Conservation (phyloP, 2,113 vertebrate species). For the Equus przewalskii region DNA sequence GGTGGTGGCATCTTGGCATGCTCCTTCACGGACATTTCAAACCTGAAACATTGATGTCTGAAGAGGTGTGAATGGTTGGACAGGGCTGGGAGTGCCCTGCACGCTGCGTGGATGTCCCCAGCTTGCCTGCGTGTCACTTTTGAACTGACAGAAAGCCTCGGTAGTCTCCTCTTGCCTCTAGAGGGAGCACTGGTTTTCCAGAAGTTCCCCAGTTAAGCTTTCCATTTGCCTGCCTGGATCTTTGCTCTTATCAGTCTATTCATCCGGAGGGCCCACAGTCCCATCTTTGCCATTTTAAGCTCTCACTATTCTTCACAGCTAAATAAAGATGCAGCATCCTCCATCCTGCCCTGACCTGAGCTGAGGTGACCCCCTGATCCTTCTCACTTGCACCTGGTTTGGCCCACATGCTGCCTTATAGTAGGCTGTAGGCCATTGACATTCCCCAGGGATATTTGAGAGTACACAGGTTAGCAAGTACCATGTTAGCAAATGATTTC, state of each 20-base stretch:
- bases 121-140: not conserved
- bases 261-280: not conserved
- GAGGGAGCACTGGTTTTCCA: not conserved
- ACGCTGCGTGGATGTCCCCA: not conserved
- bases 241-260: not conserved
- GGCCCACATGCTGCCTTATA: not conserved
- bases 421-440: not conserved
- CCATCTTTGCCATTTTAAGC: constrained; percentile 19
- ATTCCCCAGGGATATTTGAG: not conserved
- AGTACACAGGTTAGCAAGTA: not conserved
- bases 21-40: not conserved
- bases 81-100: not conserved
- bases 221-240: not conserved
- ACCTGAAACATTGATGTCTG: not conserved
- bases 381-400: not conserved
- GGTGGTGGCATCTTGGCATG: not conserved
- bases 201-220: not conserved
- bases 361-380: not conserved
- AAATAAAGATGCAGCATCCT: not conserved
- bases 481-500: not conserved
- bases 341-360: not conserved
- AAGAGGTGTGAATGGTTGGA: not conserved
- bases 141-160: not conserved
- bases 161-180: not conserved
- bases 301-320: not conserved